Evolutionary conservation across 2,797 vertebrate species (phyloP).

Genomic region (Cryptoblepharus egeriae): DNA sequence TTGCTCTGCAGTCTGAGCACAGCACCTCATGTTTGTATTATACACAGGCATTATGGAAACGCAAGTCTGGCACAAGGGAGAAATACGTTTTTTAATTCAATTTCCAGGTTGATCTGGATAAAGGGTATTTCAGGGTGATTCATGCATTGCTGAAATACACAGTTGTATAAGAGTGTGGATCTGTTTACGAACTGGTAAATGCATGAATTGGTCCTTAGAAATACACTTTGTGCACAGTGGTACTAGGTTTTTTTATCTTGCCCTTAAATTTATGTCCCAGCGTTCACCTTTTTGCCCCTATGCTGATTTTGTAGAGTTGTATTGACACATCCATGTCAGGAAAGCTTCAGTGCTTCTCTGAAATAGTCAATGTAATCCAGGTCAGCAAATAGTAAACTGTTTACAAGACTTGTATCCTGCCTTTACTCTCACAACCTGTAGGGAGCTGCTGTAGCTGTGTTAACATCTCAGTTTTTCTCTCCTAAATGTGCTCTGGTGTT

Average conservation of each 20-base stretch:
- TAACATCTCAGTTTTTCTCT: background rate
- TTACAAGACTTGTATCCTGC: too few species aligned
- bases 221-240: too few species aligned
- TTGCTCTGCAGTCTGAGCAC: background rate
- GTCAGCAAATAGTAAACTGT: background rate
- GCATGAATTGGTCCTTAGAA: background rate
- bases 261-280: background rate
- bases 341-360: background rate
- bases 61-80: background rate
- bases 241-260: background rate
- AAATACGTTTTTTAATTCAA: too few species aligned
- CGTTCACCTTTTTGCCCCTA: background rate
- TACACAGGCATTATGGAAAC: background rate
- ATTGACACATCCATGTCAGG: background rate
- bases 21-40: background rate
- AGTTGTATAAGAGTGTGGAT: background rate
- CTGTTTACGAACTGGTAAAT: background rate
- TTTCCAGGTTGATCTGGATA: background rate
- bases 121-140: background rate
- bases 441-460: background rate
- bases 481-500: background rate
- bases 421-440: too few species aligned
- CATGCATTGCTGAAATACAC: background rate
- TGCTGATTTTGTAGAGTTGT: background rate
- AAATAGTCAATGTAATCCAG: background rate